A percentile compares a stretch with the other conserved stretches of the same genome.
Evolutionary conservation across 2,888 invertebrate species (phyloP).

Genomic region (Bhutanitis thaidina): DNA sequence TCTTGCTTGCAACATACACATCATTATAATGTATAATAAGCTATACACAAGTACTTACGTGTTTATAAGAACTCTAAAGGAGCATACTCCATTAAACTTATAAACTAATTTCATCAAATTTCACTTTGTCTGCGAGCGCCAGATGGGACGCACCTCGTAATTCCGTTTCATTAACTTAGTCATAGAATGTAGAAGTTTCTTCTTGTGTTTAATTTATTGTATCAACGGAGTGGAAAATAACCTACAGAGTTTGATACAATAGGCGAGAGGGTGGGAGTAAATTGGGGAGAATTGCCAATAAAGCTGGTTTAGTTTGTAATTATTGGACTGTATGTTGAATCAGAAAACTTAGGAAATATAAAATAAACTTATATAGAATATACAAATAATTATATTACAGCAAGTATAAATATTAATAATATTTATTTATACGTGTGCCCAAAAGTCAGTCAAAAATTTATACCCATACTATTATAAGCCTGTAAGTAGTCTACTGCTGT

Average conservation of each 20-base stretch:
- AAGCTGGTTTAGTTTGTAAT: conserved; percentile 23
- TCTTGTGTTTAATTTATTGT: conserved; percentile 64
- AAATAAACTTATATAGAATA: too few species aligned
- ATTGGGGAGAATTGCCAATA: background rate
- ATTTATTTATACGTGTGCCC: too few species aligned
- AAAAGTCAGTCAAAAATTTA: too few species aligned
- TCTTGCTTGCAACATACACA: background rate
- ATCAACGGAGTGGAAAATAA: conserved; percentile 50
- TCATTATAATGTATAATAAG: too few species aligned
- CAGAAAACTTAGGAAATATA: too few species aligned
- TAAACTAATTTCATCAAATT: conserved; percentile 72
- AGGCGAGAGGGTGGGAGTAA: background rate
- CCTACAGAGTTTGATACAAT: conserved; percentile 32
- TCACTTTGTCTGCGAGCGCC: conserved; percentile 67
- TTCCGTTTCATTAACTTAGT: conserved; percentile 70
- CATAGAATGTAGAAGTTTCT: conserved; percentile 63
- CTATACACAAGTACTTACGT: conserved; percentile 23
- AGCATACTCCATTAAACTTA: conserved; percentile 68
- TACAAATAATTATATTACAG: too few species aligned
- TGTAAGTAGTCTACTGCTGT: too few species aligned
- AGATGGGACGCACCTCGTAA: conserved; percentile 69
- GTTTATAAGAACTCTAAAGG: conserved; percentile 33
- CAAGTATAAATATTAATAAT: too few species aligned
- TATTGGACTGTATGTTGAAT: conserved; percentile 1
- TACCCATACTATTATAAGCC: too few species aligned